Conservation (phyloP, 1,140 invertebrate species). For the Pseudomyrmex dendroicus region DNA sequence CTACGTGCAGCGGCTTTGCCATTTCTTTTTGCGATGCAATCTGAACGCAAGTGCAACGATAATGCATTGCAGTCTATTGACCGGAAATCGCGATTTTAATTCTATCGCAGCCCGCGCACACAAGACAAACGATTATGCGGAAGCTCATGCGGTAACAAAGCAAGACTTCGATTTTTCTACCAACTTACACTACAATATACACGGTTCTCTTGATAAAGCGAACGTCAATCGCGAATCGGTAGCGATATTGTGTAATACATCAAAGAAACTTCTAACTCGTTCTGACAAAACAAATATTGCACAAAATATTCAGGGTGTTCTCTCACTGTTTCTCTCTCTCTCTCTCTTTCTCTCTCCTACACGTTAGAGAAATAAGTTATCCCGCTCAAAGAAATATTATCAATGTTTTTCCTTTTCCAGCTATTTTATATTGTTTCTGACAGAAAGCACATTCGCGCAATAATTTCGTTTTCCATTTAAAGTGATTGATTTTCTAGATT, state of each 20-base stretch:
- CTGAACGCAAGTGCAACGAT: conserved; percentile 58
- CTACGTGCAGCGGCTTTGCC: conserved; percentile 53
- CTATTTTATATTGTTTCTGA: not conserved
- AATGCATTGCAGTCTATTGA: conserved; percentile 20
- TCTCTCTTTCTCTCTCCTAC: not conserved
- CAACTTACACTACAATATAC: not conserved
- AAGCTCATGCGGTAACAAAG: not conserved
- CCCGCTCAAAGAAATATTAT: not conserved
- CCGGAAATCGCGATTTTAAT: conserved; percentile 62
- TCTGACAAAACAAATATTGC: not conserved
- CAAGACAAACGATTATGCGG: not conserved
- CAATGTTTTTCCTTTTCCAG: not conserved
- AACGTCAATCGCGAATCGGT: not conserved
- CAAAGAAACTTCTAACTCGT: conserved; percentile 29
- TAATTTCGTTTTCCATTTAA: not conserved
- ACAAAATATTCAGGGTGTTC: not conserved
- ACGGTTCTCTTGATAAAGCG: not conserved
- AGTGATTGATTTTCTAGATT: not conserved
- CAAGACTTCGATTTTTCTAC: not conserved
- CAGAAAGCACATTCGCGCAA: not conserved
- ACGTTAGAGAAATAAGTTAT: conserved; percentile 9
- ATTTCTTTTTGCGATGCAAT: conserved; percentile 58
- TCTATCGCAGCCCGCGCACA: not conserved
- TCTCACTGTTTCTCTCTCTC: not conserved
- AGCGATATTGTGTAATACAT: not conserved